Evolutionary conservation across 1,140 invertebrate species (phyloP).

Genomic region (Oedothorax gibbosus): DNA sequence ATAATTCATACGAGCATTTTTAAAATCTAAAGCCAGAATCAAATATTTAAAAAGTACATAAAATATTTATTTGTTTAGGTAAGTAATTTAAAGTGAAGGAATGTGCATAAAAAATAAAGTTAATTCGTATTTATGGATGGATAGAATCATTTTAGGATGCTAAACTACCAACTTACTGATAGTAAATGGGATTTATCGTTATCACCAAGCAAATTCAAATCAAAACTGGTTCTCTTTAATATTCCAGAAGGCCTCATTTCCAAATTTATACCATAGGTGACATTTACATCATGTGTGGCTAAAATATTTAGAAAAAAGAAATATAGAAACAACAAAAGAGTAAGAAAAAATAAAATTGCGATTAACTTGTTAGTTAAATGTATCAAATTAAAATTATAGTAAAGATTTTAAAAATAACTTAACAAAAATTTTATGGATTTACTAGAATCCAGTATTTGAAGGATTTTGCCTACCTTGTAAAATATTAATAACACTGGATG

Average conservation of each 20-base stretch:
- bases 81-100: too few species aligned
- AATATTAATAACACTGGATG: conserved; percentile 77
- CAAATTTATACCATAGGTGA: conserved; percentile 79
- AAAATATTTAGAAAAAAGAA: conserved; percentile 29
- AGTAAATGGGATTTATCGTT: conserved; percentile 72
- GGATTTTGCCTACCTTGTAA: conserved; percentile 69
- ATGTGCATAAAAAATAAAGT: too few species aligned
- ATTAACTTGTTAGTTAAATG: background rate
- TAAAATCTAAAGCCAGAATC: too few species aligned
- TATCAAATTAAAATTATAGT: background rate
- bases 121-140: too few species aligned
- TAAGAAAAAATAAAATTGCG: background rate
- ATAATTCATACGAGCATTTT: too few species aligned
- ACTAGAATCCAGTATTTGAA: background rate
- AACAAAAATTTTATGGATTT: background rate
- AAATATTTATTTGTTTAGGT: too few species aligned
- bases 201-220: conserved; percentile 74
- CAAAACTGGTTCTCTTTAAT: conserved; percentile 80
- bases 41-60: too few species aligned
- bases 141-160: too few species aligned
- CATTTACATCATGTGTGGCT: conserved; percentile 71
- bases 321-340: background rate
- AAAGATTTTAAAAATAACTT: background rate
- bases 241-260: conserved; percentile 80
- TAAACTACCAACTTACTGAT: conserved; percentile 65